These are phyloP conservation scores for Elymnias hypermnestra DNA, from an alignment of 1,140 invertebrate species.

Conservation along the genomic window DNA sequence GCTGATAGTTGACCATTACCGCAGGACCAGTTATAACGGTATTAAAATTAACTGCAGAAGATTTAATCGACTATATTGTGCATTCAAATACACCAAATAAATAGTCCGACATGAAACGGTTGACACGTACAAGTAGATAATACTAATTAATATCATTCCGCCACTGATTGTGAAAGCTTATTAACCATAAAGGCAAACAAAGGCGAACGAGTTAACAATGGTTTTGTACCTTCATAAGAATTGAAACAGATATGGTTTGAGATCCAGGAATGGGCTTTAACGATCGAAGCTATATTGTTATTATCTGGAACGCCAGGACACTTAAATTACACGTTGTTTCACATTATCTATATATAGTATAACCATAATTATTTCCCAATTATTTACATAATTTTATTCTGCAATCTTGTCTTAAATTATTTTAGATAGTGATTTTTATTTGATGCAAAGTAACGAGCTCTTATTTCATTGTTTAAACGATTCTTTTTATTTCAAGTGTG, in stretches of 20 bases:
- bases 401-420: too few relatives aligned
- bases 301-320: constrained; percentile 10
- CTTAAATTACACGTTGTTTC: not conserved
- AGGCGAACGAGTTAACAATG: constrained; percentile 35
- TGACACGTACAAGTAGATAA: constrained; percentile 10
- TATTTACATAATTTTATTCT: too few relatives aligned
- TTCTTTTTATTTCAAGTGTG: too few relatives aligned
- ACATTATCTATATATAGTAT: too few relatives aligned
- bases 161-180: constrained; percentile 21
- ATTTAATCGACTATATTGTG: not conserved
- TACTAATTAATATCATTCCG: constrained; percentile 33
- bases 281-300: constrained; percentile 21
- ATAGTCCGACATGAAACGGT: not conserved
- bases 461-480: too few relatives aligned
- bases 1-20: too few relatives aligned
- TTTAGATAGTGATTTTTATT: too few relatives aligned
- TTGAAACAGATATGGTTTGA: constrained; percentile 18
- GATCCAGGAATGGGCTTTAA: constrained; percentile 18
- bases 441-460: too few relatives aligned
- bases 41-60: not conserved
- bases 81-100: not conserved
- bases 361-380: too few relatives aligned
- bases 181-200: constrained; percentile 38
- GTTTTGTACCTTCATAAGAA: constrained; percentile 14
- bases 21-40: too few relatives aligned